A percentile compares a stretch with the other conserved stretches of the same genome.
phyloP scores from a whole-genome alignment of 2,888 invertebrate species.

The Chymomyza caudatula region DNA sequence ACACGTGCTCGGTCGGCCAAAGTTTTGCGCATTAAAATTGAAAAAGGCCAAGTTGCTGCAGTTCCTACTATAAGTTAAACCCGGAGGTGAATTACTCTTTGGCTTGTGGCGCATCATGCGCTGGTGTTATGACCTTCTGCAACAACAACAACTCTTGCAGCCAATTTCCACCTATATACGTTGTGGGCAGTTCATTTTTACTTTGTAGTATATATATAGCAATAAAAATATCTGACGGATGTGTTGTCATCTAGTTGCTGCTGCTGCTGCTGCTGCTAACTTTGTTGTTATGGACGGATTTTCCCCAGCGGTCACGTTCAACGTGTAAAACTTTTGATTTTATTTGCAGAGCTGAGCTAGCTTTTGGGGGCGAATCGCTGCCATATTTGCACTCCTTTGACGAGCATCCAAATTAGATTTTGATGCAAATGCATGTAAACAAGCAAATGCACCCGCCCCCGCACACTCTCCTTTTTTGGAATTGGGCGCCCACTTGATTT shows the following conservation, averaged over 20 bases:
- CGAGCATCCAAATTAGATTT: neutral
- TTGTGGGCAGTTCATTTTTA: neutral
- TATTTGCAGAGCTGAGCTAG: neutral
- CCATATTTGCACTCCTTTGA: neutral
- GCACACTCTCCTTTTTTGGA: neutral
- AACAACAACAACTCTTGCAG: neutral
- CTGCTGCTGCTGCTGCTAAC: neutral
- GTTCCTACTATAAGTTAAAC: neutral
- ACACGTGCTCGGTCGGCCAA: neutral
- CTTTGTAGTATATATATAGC: neutral
- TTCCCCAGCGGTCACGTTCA: neutral
- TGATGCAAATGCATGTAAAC: slow-evolving; percentile 1
- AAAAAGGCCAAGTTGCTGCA: neutral
- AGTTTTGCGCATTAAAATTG: neutral
- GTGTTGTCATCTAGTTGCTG: neutral
- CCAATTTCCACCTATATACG: neutral
- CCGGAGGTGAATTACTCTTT: neutral
- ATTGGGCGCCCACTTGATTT: neutral
- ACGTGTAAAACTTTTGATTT: neutral
- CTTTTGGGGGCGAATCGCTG: neutral
- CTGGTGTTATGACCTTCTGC: neutral
- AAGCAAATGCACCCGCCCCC: neutral
- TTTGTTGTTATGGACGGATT: neutral
- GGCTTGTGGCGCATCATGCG: too few relatives aligned
- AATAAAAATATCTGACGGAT: neutral